phyloP scores from a whole-genome alignment of 2,113 vertebrate species.

The Prionailurus bengalensis region DNA sequence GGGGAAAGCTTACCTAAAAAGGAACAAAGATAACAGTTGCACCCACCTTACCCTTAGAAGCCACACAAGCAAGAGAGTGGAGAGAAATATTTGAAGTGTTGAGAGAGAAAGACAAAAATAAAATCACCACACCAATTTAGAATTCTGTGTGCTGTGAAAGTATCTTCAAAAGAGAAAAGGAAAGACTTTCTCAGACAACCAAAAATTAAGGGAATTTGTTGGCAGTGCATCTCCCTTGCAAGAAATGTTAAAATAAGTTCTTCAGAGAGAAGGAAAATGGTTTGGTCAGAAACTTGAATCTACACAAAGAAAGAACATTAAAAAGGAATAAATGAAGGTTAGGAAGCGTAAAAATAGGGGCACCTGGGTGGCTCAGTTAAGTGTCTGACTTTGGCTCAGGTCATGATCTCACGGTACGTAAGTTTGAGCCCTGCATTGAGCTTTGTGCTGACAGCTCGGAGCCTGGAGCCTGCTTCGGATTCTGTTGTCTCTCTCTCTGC shows the following conservation, averaged over 20 bases:
- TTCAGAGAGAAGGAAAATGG: neutral
- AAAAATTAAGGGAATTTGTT: neutral
- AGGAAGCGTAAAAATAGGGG: slow-evolving; percentile 32
- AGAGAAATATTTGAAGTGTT: slow-evolving; percentile 19
- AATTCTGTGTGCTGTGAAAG: neutral
- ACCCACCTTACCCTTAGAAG: neutral
- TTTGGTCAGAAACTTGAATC: neutral
- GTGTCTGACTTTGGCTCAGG: too few relatives aligned
- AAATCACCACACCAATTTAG: neutral
- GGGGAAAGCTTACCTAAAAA: neutral
- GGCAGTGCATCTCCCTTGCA: neutral
- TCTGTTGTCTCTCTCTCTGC: too few relatives aligned
- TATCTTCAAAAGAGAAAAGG: slow-evolving; percentile 18
- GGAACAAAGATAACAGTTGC: slow-evolving; percentile 21
- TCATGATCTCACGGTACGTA: too few relatives aligned
- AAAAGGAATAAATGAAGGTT: neutral
- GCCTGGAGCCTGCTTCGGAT: too few relatives aligned
- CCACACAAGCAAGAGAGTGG: neutral
- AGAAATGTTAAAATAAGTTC: slow-evolving; percentile 1
- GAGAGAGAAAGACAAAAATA: neutral
- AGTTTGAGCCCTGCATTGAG: too few relatives aligned
- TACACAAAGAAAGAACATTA: neutral
- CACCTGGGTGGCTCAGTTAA: too few relatives aligned
- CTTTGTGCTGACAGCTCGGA: too few relatives aligned
- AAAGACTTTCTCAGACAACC: slow-evolving; percentile 10